Conservation (phyloP, 1,140 invertebrate species). For the Caenorhabditis brenneri region DNA sequence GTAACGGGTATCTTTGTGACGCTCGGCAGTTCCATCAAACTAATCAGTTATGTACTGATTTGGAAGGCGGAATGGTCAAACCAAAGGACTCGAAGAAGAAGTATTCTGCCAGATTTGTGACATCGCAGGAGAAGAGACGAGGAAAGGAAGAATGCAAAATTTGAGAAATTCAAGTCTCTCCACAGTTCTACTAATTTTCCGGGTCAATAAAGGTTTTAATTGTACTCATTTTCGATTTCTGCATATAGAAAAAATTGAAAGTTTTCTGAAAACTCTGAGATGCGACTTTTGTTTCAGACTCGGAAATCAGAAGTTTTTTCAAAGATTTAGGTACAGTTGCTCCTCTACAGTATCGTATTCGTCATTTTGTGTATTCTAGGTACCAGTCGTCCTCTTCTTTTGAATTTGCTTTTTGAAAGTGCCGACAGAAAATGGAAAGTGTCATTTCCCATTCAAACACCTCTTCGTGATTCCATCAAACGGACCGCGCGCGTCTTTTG, state of each 20-base stretch:
- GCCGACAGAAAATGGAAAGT: background rate
- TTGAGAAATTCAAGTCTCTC: background rate
- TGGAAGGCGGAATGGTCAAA: background rate
- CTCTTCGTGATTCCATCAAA: background rate
- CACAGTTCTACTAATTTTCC: background rate
- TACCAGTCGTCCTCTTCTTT: background rate
- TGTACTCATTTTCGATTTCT: too few species aligned
- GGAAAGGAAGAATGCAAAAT: slow-evolving; percentile 40
- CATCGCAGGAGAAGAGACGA: background rate
- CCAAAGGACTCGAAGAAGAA: background rate
- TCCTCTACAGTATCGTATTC: too few species aligned
- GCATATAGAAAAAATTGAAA: too few species aligned
- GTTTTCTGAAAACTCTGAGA: too few species aligned
- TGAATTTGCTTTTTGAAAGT: background rate
- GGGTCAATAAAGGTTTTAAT: background rate
- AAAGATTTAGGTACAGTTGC: too few species aligned
- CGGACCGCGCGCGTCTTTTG: background rate
- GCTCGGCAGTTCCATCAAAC: slow-evolving; percentile 27
- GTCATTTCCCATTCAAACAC: background rate
- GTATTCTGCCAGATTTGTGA: slow-evolving; percentile 11
- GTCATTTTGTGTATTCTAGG: too few species aligned
- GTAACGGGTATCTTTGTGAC: slow-evolving; percentile 13
- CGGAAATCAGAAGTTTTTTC: too few species aligned
- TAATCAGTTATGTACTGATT: background rate
- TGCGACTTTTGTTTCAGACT: too few species aligned